Evolutionary conservation across 2,888 invertebrate species (phyloP), one percentile per base, ranked within the genome.

Genomic region (Drosophila affinis): DNA sequence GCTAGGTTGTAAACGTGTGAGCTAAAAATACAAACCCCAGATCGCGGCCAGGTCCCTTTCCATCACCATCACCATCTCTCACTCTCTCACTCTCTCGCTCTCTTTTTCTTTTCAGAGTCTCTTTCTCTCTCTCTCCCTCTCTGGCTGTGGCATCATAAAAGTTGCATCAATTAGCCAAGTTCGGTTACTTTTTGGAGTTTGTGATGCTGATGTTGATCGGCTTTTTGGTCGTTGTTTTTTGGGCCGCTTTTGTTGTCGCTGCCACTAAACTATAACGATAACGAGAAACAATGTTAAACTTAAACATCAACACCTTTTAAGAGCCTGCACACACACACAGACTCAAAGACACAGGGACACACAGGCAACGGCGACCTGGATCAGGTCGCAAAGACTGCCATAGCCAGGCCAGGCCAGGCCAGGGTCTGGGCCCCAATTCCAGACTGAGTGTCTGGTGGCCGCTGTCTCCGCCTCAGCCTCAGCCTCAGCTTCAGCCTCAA

Each of bases 291-390:
- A 85, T 89, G 88, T 90, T 89, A 87, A 90, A 90, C 90, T 89
- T 90, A 90, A 90, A 90, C 90, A 90, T 90, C 90, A 88, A 90
- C 90, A 90, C 90, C 90, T 90, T 90, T 89, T 89, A 89, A 88
- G 85, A 86, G 82, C 82, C 80, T 81, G 78, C 75, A 73, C 75
- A 71, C 70, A 60, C 48, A 54, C 58, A 21, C 46, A 34, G 2
- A 44, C 27, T 55, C 46, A 44, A 6, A 9, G 9, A 2, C 7
- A 27, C 9, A 24, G 21, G 21, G 21, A 21, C 24, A 24, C 24
- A 24, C 24, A 24, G 17, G 47, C 27, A 14, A 46, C 12, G 17
- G 9, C 14, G 24, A 44, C 39, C 29, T 52, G 47, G 47, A 44
- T 14, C 51, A 53, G 27, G 29, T 29, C 29, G 29, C 29, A 29